A percentile compares a stretch with the other conserved stretches of the same genome.
Evolutionary conservation across 2,888 invertebrate genomes (phyloP).

Genomic region (Tetrapedia diversipes): DNA sequence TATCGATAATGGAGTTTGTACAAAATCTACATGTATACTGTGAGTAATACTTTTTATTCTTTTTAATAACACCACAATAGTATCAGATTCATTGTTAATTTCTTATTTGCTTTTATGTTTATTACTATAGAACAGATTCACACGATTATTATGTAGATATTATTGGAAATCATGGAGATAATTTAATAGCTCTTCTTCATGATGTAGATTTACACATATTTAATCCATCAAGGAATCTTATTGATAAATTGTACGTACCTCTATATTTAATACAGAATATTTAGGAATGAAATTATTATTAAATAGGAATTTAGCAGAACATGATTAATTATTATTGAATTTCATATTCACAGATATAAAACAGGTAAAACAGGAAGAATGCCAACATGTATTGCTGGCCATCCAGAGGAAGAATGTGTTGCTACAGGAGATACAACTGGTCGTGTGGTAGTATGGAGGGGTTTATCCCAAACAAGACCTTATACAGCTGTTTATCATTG

Average conservation of each 20-base stretch:
- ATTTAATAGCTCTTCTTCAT: slow-evolving; percentile 77
- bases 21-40: slow-evolving; percentile 63
- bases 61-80: neutral
- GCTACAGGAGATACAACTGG: slow-evolving; percentile 89
- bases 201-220: slow-evolving; percentile 75
- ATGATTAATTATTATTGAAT: neutral
- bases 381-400: slow-evolving; percentile 87
- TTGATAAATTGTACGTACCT: slow-evolving; percentile 71
- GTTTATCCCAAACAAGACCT: slow-evolving; percentile 78
- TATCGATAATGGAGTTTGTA: slow-evolving; percentile 70
- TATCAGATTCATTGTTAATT: neutral
- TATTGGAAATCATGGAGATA: slow-evolving; percentile 78
- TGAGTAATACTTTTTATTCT: slow-evolving; percentile 43
- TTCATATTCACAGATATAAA: slow-evolving; percentile 56
- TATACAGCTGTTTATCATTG: slow-evolving; percentile 87
- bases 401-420: slow-evolving; percentile 87
- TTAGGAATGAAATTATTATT: neutral
- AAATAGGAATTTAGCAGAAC: neutral
- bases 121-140: slow-evolving; percentile 43
- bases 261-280: slow-evolving; percentile 8
- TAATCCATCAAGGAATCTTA: slow-evolving; percentile 73
- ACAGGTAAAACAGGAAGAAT: slow-evolving; percentile 74
- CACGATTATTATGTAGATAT: slow-evolving; percentile 78
- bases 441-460: slow-evolving; percentile 86
- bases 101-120: neutral